Conservation (phyloP, 2,797 vertebrate species). For the Lates japonicus region DNA sequence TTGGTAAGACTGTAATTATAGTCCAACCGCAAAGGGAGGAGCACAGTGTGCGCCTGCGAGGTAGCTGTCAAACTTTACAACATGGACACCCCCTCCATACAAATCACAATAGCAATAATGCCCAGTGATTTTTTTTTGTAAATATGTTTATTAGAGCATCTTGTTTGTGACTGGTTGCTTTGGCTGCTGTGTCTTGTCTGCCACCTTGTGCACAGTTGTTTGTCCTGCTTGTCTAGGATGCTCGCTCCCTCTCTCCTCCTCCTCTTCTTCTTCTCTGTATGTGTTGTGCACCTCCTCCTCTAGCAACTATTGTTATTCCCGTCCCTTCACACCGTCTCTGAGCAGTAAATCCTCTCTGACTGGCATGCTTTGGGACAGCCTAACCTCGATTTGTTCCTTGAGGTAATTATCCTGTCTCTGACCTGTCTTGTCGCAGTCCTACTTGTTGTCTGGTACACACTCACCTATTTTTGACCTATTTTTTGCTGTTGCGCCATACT, state of each 20-base stretch:
- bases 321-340: slow-evolving; percentile 46
- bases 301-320: slow-evolving; percentile 52
- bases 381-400: slow-evolving; percentile 37
- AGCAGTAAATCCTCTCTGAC: slow-evolving; percentile 60
- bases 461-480: slow-evolving; percentile 52
- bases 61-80: slow-evolving; percentile 19
- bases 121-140: neutral
- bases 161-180: neutral
- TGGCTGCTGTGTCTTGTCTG: slow-evolving; percentile 64
- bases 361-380: slow-evolving; percentile 46
- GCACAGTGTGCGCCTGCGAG: slow-evolving; percentile 20
- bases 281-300: slow-evolving; percentile 25
- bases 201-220: slow-evolving; percentile 71
- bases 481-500: slow-evolving; percentile 15
- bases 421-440: slow-evolving; percentile 65
- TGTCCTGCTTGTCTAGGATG: slow-evolving; percentile 44
- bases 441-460: slow-evolving; percentile 48
- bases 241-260: slow-evolving; percentile 9
- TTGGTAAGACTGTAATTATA: slow-evolving; percentile 52
- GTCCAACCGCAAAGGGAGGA: slow-evolving; percentile 20
- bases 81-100: neutral
- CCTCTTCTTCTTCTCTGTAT: slow-evolving; percentile 4
- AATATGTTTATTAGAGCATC: slow-evolving; percentile 2
- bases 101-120: neutral
- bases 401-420: slow-evolving; percentile 73